Evolutionary conservation across 2,113 vertebrate species (phyloP).

Genomic region (Coracopsis vasa): DNA sequence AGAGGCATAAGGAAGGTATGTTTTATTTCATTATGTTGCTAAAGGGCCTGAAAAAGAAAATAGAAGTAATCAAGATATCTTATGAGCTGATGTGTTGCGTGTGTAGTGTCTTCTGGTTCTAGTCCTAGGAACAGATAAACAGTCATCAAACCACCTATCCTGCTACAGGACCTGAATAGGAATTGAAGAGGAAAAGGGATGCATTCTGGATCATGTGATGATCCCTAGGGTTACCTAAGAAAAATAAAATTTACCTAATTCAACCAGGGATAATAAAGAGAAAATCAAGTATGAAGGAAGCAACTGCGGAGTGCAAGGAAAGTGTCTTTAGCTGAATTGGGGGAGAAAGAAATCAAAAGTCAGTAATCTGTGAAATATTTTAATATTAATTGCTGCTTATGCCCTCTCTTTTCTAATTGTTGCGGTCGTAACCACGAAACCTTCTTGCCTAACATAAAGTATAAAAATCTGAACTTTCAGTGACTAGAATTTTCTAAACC

Average conservation of each 20-base stretch:
- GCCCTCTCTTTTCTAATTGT: background rate
- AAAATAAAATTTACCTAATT: background rate
- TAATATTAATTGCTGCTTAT: background rate
- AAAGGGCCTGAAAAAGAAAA: background rate
- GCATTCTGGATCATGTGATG: background rate
- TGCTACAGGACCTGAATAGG: background rate
- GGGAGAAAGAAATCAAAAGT: background rate
- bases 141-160: background rate
- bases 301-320: background rate
- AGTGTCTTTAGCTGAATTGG: background rate
- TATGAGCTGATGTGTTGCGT: background rate
- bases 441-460: background rate
- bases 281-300: background rate
- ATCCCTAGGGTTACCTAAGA: background rate
- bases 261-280: background rate
- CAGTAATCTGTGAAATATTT: background rate
- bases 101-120: background rate
- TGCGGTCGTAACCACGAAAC: background rate
- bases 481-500: background rate
- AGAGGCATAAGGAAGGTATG: background rate
- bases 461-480: background rate
- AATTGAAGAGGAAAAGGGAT: background rate
- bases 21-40: background rate
- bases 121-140: background rate
- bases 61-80: background rate